Evolutionary conservation across 2,888 invertebrate species (phyloP).

Genomic region (Melinaea marsaeus): DNA sequence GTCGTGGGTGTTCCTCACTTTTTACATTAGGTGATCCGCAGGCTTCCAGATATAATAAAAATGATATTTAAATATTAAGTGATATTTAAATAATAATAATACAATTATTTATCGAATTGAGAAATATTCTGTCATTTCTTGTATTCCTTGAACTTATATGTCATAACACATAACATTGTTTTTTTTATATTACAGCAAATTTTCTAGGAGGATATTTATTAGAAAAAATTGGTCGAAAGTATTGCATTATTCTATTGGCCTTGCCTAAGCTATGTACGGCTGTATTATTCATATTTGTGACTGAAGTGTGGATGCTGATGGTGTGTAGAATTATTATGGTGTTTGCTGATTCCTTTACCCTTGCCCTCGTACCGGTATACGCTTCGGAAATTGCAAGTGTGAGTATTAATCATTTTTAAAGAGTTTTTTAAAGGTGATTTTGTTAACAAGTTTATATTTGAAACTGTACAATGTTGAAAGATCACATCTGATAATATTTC

Average conservation of each 20-base stretch:
- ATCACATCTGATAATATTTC: background rate
- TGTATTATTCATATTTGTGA: conserved; percentile 42
- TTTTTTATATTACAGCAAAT: conserved; percentile 28
- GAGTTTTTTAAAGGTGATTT: background rate
- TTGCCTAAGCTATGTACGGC: conserved; percentile 47
- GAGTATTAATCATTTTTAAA: conserved; percentile 25
- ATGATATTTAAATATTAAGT: no score
- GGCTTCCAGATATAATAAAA: no score
- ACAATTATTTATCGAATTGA: no score
- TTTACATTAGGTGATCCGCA: no score
- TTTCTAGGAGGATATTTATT: conserved; percentile 43
- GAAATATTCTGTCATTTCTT: no score
- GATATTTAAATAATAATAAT: no score
- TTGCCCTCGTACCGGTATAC: background rate
- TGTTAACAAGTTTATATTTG: background rate
- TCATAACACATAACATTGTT: no score
- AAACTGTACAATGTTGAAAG: conserved; percentile 51
- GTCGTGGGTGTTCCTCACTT: no score
- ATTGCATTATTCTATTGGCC: conserved; percentile 43
- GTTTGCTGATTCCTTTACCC: conserved; percentile 36
- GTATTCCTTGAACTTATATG: no score
- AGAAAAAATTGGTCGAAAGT: conserved; percentile 43
- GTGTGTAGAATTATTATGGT: conserved; percentile 40
- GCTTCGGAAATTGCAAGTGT: conserved; percentile 34
- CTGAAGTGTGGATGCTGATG: conserved; percentile 47